phyloP scores from a whole-genome alignment of 2,888 invertebrate genomes.

The Leptinotarsa juncta region DNA sequence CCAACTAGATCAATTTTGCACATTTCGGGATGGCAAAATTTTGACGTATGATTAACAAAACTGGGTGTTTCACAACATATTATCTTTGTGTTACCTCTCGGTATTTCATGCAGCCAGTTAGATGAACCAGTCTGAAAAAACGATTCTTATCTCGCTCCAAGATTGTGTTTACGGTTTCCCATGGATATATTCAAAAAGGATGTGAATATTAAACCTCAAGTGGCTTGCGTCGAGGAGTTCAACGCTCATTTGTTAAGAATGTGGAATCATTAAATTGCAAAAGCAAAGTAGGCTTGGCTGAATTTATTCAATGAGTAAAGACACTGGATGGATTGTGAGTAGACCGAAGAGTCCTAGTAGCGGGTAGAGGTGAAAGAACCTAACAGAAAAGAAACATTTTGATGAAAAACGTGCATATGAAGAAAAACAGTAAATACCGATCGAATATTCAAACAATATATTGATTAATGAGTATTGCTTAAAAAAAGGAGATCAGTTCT shows the following conservation, averaged over 20 bases:
- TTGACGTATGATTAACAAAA: not conserved
- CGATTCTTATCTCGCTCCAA: slow-evolving; percentile 10
- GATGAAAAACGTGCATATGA: too few species aligned
- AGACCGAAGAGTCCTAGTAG: not conserved
- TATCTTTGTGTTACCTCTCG: too few species aligned
- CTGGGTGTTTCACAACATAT: not conserved
- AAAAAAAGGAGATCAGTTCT: too few species aligned
- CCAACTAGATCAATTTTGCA: not conserved
- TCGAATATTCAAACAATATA: too few species aligned
- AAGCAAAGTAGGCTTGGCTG: slow-evolving; percentile 37
- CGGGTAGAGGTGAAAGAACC: not conserved
- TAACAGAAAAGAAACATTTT: too few species aligned
- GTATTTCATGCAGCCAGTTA: not conserved
- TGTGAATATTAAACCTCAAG: slow-evolving; percentile 18
- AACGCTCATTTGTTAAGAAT: slow-evolving; percentile 39
- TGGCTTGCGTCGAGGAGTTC: slow-evolving; percentile 31
- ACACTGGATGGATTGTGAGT: not conserved
- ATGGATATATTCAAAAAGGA: slow-evolving; percentile 11
- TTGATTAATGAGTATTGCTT: too few species aligned
- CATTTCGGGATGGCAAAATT: not conserved
- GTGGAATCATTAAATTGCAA: slow-evolving; percentile 40
- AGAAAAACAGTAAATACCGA: too few species aligned
- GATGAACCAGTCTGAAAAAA: not conserved
- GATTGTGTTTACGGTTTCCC: slow-evolving; percentile 2
- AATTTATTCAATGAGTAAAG: not conserved